Conservation (phyloP, 2,888 invertebrate species). For the Epirrita christyi region DNA sequence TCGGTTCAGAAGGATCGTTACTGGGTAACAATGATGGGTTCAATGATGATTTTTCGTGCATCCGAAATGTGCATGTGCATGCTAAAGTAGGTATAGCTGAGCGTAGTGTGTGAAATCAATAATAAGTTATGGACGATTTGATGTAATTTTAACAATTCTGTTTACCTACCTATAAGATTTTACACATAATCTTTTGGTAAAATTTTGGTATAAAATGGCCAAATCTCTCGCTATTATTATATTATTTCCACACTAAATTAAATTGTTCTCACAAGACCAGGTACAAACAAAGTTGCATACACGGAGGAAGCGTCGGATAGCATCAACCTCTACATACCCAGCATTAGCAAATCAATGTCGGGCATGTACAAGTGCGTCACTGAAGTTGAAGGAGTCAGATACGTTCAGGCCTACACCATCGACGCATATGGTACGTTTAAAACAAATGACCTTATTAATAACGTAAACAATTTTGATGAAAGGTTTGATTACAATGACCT, state of each 20-base stretch:
- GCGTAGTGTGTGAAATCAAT: too few relatives aligned
- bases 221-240: neutral
- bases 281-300: conserved; percentile 64
- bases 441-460: conserved; percentile 19
- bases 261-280: conserved; percentile 78
- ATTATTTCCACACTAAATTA: conserved; percentile 49
- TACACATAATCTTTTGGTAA: too few relatives aligned
- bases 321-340: conserved; percentile 59
- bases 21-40: too few relatives aligned
- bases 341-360: conserved; percentile 58
- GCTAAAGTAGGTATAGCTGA: too few relatives aligned
- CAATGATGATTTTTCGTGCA: too few relatives aligned
- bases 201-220: neutral
- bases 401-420: conserved; percentile 51
- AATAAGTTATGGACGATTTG: too few relatives aligned
- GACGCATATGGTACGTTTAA: conserved; percentile 64
- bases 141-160: too few relatives aligned
- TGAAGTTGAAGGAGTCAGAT: conserved; percentile 47
- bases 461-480: conserved; percentile 12
- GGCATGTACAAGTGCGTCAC: conserved; percentile 68
- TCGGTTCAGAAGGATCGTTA: too few relatives aligned
- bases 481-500: too few relatives aligned
- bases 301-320: conserved; percentile 54
- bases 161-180: too few relatives aligned
- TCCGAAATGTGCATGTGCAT: too few relatives aligned